Base-by-base conservation (phyloP, 64 coral and sea anemone species). In the Montipora sp. region DNA sequence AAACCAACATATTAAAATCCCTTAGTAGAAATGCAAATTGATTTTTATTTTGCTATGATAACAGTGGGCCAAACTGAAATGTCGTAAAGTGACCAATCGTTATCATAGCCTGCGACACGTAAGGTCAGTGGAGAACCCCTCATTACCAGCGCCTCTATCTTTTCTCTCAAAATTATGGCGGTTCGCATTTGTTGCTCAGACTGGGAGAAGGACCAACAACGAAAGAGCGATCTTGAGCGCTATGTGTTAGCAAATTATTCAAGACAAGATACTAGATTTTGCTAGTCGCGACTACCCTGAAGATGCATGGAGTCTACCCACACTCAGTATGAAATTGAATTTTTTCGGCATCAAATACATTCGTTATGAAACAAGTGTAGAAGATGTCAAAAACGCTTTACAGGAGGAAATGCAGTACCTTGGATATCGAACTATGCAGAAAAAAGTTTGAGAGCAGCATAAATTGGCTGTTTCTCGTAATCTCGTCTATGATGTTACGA, bases 401-500 rank as follows among this genome's bases (percentile, higher is more conserved):
- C 21, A 36, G 6, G 91, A 86, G 48, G 91, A 92, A 78, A 48
- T 78, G 45, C 75, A 72, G 74, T 78, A 77, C 19, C 91, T 87
- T 78, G 91, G 91, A 48, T 91, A 91, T 83, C 79, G 79, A 13
- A 3, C 89, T 3, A 23, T 83, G 77, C 79, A 91, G 16, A 71
- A 36, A 53, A 91, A 91, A 71, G 0, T 91, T 11, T 44, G 81
- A 49, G 90, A 92, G 47, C 27, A 85, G 8, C 81, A 92, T 78
- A 46, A 67, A 49, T 45, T 77, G 44, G 74, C 59, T 77, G 73
- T 92, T 61, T 74, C 82, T 61, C 81, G 59, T 79, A 87, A 87
- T 66, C 23, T 88, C 20, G 91, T 93, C 55, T 51, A 87, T 79
- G 83, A 93, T 71, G 83, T 93, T n/a, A 93, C 87, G 91, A 47